Base-by-base conservation (phyloP, 2,797 vertebrate species). In the Cirrhinus molitorella region DNA sequence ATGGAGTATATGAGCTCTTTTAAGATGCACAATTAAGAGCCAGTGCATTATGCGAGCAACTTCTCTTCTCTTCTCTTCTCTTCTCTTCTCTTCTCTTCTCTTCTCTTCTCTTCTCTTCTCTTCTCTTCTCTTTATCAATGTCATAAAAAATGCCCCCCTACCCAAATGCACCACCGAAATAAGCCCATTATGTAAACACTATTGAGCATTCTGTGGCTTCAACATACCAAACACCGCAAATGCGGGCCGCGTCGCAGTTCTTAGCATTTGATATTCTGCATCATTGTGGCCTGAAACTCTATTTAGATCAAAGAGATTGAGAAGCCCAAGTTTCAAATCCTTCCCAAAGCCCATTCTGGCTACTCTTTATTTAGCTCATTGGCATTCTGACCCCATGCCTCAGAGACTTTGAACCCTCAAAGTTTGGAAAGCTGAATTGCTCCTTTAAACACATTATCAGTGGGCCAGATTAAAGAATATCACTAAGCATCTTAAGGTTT, bases 401-500 rank as follows among this genome's bases (percentile, higher is more conserved):
- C 93, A 92, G 87, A 92, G 91, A 94, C 94, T 95, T 95, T 96
- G 94, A 96, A 95, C 94, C 81, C 85, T 94, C 92, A 93, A 93
- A 95, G 93, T 95, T 94, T 91, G 90, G 88, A 92, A 95, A 95
- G 91, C 94, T 91, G 91, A 94, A 95, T 94, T 91, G 93, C 93
- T 96, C 94, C 94, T 96, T 95, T 95, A 95, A 95, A 95, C 94
- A 96, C 94, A 96, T 95, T 95, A 95, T 94, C 94, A 94, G 92
- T 92, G 87, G 92, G 91, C 91, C 90, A 92, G 93, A 92, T 94
- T 95, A 94, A 94, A 94, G 94, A 94, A 94, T 94, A 95, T 95
- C 92, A 90, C 93, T 95, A 94, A 95, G 94, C 94, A 94, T 93
- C 93, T 94, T 94, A 94, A 94, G 94, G 94, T 92, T 94, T 95